These are phyloP conservation scores for Thamnophis sirtalis DNA, from an alignment of 2,113 vertebrate species.

Conservation along the genomic window DNA sequence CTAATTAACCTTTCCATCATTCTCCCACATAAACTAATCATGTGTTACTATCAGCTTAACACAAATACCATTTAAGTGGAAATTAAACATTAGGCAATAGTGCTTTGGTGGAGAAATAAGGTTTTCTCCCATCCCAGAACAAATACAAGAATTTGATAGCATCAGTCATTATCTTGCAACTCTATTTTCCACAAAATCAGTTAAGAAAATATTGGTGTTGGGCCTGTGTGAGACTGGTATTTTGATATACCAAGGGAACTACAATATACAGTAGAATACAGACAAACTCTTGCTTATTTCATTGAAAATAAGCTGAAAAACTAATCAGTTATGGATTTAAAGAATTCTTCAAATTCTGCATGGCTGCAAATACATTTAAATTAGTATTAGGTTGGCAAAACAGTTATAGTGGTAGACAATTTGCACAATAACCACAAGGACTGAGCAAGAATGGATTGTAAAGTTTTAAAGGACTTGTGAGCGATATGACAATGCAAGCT, in stretches of 20 bases:
- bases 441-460: not conserved
- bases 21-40: not conserved
- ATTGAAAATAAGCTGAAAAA: slow-evolving; percentile 6
- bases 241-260: not conserved
- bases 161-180: not conserved
- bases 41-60: not conserved
- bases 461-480: not conserved
- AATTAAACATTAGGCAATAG: not conserved
- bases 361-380: not conserved
- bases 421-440: not conserved
- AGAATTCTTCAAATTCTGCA: not conserved
- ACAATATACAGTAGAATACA: not conserved
- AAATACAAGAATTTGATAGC: not conserved
- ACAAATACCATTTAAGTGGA: not conserved
- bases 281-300: not conserved
- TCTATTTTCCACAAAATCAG: slow-evolving; percentile 2
- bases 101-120: not conserved
- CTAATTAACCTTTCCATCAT: not conserved
- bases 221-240: not conserved
- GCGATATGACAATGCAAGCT: not conserved
- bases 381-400: not conserved
- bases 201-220: not conserved
- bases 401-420: not conserved
- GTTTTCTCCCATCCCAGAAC: not conserved
- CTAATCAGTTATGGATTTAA: not conserved